Conservation (phyloP, 2,113 vertebrate genomes). For the Meleagris gallopavo region DNA sequence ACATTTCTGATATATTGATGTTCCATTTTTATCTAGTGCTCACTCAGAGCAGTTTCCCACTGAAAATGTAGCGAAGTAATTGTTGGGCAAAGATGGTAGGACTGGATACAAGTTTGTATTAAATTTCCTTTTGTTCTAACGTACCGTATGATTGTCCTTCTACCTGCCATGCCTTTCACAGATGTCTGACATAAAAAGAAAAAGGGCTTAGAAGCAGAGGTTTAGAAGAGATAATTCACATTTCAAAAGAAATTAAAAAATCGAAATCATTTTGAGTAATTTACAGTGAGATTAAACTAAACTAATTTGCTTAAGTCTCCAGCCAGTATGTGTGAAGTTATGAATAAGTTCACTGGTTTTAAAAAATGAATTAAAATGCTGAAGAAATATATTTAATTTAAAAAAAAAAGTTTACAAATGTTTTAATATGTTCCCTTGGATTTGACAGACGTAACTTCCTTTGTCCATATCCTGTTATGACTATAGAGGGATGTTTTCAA, state of each 20-base stretch:
- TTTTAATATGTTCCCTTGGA: slow-evolving; percentile 29
- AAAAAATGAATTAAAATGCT: background rate
- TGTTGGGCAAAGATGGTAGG: background rate
- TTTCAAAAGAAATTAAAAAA: background rate
- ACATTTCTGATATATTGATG: background rate
- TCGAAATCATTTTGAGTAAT: background rate
- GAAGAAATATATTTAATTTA: background rate
- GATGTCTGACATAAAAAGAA: background rate
- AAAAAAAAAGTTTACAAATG: background rate
- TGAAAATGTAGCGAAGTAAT: background rate
- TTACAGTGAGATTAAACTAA: background rate
- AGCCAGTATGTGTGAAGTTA: background rate
- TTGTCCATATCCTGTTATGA: slow-evolving; percentile 8
- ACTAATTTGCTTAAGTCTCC: background rate
- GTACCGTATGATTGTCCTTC: background rate
- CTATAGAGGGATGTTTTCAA: slow-evolving; percentile 5
- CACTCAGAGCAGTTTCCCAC: background rate
- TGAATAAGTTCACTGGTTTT: background rate
- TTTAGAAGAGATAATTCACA: background rate
- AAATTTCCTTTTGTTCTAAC: background rate
- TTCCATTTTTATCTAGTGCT: background rate
- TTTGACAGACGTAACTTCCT: background rate
- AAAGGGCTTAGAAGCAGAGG: background rate
- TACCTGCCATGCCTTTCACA: background rate
- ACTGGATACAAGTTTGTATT: background rate